Conservation (phyloP, 2,797 vertebrate species). For the Melanotaenia boesemani region DNA sequence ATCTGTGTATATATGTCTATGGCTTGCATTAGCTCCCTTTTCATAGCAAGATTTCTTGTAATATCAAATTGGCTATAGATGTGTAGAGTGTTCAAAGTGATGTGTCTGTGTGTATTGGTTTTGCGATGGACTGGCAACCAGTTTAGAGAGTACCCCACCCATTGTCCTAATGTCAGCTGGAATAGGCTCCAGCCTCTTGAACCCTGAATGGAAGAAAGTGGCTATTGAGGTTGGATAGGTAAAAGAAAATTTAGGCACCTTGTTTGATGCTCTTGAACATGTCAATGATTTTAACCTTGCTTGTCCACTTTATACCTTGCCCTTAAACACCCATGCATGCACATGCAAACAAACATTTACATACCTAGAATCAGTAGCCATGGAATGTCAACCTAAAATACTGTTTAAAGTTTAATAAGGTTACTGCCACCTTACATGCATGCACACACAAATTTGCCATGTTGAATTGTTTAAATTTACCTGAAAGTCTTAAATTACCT, state of each 20-base stretch:
- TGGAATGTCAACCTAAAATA: conserved; percentile 63
- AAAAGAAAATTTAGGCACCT: neutral
- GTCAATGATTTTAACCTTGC: conserved; percentile 36
- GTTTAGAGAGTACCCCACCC: neutral
- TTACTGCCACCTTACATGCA: conserved; percentile 29
- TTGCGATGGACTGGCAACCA: too few relatives aligned
- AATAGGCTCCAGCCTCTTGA: neutral
- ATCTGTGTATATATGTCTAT: too few relatives aligned
- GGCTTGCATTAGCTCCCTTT: too few relatives aligned
- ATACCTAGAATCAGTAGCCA: conserved; percentile 39
- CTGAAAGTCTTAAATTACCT: too few relatives aligned
- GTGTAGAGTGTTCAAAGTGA: neutral
- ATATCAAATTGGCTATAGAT: neutral
- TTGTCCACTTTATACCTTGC: conserved; percentile 51
- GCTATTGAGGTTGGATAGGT: neutral
- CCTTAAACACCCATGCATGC: conserved; percentile 8
- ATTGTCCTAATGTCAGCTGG: neutral
- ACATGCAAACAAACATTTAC: neutral
- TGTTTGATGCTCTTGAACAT: conserved; percentile 20
- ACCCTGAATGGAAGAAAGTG: neutral
- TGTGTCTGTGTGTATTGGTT: neutral
- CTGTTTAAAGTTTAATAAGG: conserved; percentile 66
- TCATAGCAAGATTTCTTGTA: too few relatives aligned
- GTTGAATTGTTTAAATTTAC: too few relatives aligned
- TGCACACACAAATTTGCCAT: neutral